phyloP scores from a whole-genome alignment of 2,797 vertebrate genomes.

The Echeneis naucrates region DNA sequence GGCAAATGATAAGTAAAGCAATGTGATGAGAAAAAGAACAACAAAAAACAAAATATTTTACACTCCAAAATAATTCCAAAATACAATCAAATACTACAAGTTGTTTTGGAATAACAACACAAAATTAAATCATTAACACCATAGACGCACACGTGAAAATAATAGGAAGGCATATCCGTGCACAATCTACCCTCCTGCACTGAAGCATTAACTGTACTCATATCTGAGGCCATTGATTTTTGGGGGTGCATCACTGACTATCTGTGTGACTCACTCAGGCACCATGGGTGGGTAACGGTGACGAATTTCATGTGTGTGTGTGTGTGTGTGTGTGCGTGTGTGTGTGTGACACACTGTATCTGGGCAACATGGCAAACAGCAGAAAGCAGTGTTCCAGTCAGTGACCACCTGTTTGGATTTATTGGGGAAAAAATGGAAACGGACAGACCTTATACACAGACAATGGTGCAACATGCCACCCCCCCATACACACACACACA shows the following conservation, averaged over 20 bases:
- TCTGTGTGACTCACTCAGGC: constrained; percentile 23
- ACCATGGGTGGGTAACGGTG: constrained; percentile 32
- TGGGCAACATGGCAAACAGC: constrained; percentile 56
- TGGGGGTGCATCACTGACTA: constrained; percentile 43
- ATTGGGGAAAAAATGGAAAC: constrained; percentile 65
- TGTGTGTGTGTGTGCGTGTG: constrained; percentile 10
- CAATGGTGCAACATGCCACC: constrained; percentile 35
- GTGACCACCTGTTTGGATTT: constrained; percentile 61
- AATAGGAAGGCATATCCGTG: background rate
- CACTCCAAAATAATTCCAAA: background rate
- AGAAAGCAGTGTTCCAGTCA: constrained; percentile 66
- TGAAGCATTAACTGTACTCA: constrained; percentile 38
- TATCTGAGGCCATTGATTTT: constrained; percentile 42
- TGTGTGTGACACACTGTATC: constrained; percentile 46
- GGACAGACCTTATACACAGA: constrained; percentile 46
- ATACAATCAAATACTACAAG: background rate
- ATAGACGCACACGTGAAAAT: background rate
- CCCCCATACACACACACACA: no score
- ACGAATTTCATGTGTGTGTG: constrained; percentile 11
- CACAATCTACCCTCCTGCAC: background rate
- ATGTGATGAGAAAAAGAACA: background rate
- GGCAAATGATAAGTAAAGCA: background rate
- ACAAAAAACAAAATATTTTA: background rate
- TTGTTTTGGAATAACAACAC: background rate
- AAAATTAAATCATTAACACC: background rate